These are phyloP conservation scores for Narcine bancroftii DNA, from an alignment of 2,113 vertebrate genomes.

Conservation along the genomic window DNA sequence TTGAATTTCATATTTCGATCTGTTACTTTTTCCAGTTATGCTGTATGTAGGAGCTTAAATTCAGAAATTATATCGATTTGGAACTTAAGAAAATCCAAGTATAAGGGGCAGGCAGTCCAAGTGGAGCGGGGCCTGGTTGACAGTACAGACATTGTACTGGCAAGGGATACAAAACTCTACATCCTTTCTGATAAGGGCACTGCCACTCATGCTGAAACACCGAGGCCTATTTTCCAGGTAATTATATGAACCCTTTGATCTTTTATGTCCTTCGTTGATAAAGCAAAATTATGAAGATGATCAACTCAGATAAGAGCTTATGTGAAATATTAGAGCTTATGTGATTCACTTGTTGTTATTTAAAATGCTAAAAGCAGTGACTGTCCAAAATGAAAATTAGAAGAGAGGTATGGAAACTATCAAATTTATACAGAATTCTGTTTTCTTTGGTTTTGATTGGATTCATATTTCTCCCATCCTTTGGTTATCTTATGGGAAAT, in stretches of 20 bases:
- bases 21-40: slow-evolving; percentile 42
- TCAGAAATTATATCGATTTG: slow-evolving; percentile 46
- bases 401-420: not conserved
- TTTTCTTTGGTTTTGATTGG: not conserved
- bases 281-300: not conserved
- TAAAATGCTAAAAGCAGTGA: not conserved
- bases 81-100: slow-evolving; percentile 49
- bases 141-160: slow-evolving; percentile 46
- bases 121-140: slow-evolving; percentile 52
- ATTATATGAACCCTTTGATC: slow-evolving; percentile 2
- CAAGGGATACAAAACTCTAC: slow-evolving; percentile 49
- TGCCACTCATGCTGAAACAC: slow-evolving; percentile 42
- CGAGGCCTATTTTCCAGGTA: slow-evolving; percentile 50
- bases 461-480: not conserved
- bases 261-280: not conserved
- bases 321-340: not conserved
- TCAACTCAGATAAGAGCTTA: not conserved
- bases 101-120: slow-evolving; percentile 44
- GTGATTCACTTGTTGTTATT: too few relatives aligned
- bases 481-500: too few relatives aligned
- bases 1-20: not conserved
- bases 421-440: not conserved
- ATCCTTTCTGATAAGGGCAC: slow-evolving; percentile 49
- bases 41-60: slow-evolving; percentile 46
- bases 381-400: not conserved